A percentile compares a stretch with the other conserved stretches of the same genome.
These are phyloP conservation scores for Chamaetylas fuelleborni DNA, from an alignment of 2,113 vertebrate species.

Conservation along the genomic window DNA sequence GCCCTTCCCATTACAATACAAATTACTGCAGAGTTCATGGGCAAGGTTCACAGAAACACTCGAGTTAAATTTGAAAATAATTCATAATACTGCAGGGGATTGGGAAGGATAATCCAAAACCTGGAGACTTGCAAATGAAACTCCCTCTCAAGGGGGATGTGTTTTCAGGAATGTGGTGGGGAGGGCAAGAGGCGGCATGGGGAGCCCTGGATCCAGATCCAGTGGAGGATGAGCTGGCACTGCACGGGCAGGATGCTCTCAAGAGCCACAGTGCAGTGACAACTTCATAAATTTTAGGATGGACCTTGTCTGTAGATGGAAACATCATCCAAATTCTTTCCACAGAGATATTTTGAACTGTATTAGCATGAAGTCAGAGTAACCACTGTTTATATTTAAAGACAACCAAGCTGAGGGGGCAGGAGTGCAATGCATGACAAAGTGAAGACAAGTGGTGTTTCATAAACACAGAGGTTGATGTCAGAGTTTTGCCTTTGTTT, in stretches of 20 bases:
- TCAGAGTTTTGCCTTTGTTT: neutral
- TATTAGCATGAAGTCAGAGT: neutral
- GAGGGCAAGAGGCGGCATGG: accelerated
- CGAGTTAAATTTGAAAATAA: neutral
- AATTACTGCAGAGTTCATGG: neutral
- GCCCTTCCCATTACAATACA: neutral
- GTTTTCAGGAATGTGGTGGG: accelerated
- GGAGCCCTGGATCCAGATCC: accelerated
- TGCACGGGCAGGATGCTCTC: accelerated
- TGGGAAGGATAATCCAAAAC: neutral
- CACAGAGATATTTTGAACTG: neutral
- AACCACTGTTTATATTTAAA: neutral
- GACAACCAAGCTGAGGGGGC: neutral
- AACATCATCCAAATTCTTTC: neutral
- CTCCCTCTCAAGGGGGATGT: neutral
- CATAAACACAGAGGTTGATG: neutral
- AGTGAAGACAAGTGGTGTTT: neutral
- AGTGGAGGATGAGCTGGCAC: accelerated
- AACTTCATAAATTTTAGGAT: neutral
- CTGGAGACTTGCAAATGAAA: neutral
- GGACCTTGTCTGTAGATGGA: neutral
- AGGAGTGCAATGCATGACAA: accelerated
- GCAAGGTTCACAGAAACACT: neutral
- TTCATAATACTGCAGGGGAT: neutral
- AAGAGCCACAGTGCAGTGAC: neutral